A percentile compares a stretch with the other conserved stretches of the same genome.
These are phyloP conservation scores for Drosophila prostipennis DNA, from an alignment of 2,888 invertebrate species.

Conservation along the genomic window DNA sequence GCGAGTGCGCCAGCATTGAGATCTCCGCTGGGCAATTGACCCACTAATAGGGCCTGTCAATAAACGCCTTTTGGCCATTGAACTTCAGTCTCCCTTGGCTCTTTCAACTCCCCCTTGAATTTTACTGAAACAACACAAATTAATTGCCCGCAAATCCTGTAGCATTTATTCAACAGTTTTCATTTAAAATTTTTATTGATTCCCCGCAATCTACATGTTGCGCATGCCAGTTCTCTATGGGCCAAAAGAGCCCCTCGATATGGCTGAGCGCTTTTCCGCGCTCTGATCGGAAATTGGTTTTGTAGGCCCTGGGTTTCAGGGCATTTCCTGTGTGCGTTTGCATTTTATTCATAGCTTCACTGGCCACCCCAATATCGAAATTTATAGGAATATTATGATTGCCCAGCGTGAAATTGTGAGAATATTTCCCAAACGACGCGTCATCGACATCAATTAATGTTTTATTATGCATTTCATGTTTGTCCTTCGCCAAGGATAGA, in stretches of 20 bases:
- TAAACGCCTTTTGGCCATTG: conserved; percentile 65
- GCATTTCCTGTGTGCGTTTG: conserved; percentile 66
- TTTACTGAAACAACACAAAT: conserved; percentile 69
- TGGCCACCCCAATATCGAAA: conserved; percentile 63
- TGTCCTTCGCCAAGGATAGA: conserved; percentile 17
- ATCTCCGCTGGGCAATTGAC: conserved; percentile 67
- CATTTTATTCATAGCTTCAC: conserved; percentile 68
- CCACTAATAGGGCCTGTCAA: conserved; percentile 78
- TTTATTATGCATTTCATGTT: conserved; percentile 57
- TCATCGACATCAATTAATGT: conserved; percentile 59
- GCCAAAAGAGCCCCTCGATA: neutral
- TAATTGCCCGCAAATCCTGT: conserved; percentile 84
- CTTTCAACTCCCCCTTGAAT: neutral
- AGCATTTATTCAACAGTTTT: conserved; percentile 77
- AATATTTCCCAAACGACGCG: conserved; percentile 48
- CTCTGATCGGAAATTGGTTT: conserved; percentile 81
- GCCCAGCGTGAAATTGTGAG: conserved; percentile 77
- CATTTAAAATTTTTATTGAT: conserved; percentile 77
- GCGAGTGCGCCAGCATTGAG: conserved; percentile 28
- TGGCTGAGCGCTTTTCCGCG: conserved; percentile 40
- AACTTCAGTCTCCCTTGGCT: conserved; percentile 40
- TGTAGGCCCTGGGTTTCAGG: conserved; percentile 65
- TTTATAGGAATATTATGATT: conserved; percentile 58
- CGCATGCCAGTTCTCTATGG: conserved; percentile 61
- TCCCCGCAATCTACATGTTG: conserved; percentile 67